Base-by-base conservation (phyloP, 2,888 invertebrate species). In the Apodemia hepburni region DNA sequence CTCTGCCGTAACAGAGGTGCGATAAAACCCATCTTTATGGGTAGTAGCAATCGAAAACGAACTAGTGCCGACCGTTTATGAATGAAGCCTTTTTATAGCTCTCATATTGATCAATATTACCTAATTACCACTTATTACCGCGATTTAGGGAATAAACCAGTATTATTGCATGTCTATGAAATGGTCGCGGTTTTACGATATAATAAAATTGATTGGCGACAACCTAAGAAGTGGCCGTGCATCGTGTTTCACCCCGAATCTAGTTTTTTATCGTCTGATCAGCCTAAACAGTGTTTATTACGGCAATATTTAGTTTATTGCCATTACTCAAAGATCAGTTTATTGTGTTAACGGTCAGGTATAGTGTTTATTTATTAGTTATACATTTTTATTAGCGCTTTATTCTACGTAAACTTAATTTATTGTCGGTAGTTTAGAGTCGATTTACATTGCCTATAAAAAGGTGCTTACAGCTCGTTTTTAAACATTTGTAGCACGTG, bases 331-430 rank as follows among this genome's bases (percentile, higher is more conserved):
- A 80, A 84, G 84, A 85, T 85, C 70, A 68, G 86, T 91, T 91
- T 90, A 89, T 87, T 90, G 89, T 90, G 84, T 89, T 81, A 84
- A 82, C 82, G 82, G 83, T 81, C 89, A 90, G 91, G 90, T 91
- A 89, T 87, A 86, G 85, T 90, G 88, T 90, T 90, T 88, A 90
- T 90, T 91, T 91, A 90, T 90, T 91, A 90, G 87, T 89, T 90
- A 90, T 90, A 91, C 90, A 89, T 88, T 91, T 91, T 91, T 91
- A 91, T 90, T 88, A 82, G 81, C 82, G 88, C 85, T 90, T 91
- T 85, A 91, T 87, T 90, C 90, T 86, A 89, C 88, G 89, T 91
- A 84, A 90, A 87, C 81, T 89, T 89, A 90, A 91, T 91, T 91
- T 91, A 91, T 87, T 87, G 85, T 83, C 84, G 89, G 87, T 80